Evolutionary conservation across 2,888 invertebrate genomes (phyloP).

Genomic region (Cerceris rybyensis): DNA sequence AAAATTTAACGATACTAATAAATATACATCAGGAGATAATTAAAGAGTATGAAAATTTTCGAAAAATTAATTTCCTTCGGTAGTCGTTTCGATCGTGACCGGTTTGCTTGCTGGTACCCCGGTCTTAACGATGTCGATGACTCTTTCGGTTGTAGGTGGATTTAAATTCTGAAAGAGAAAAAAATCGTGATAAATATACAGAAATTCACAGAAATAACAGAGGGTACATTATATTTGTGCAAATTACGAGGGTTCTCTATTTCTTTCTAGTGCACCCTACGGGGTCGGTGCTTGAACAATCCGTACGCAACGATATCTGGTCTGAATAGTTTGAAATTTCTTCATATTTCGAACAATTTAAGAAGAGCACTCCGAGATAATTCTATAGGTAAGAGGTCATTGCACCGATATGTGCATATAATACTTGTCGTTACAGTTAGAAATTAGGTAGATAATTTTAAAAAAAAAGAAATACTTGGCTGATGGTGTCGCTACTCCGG

Average conservation of each 20-base stretch:
- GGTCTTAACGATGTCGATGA: slow-evolving; percentile 76
- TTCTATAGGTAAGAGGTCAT: slow-evolving; percentile 66
- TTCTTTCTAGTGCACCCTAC: slow-evolving; percentile 77
- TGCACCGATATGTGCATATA: background rate
- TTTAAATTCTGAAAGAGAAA: slow-evolving; percentile 64
- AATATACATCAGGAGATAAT: background rate
- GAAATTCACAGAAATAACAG: slow-evolving; percentile 3
- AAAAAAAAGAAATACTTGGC: slow-evolving; percentile 12
- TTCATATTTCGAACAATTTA: slow-evolving; percentile 60
- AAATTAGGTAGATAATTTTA: background rate
- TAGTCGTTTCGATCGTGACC: slow-evolving; percentile 55
- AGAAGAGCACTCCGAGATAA: slow-evolving; percentile 60
- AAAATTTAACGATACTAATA: background rate
- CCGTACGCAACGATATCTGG: slow-evolving; percentile 74
- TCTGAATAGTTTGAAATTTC: slow-evolving; percentile 68
- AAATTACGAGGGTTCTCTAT: slow-evolving; percentile 41
- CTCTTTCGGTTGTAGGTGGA: slow-evolving; percentile 69
- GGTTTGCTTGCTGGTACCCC: slow-evolving; percentile 73
- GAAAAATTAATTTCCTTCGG: slow-evolving; percentile 27
- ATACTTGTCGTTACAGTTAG: background rate
- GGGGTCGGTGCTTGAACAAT: slow-evolving; percentile 79
- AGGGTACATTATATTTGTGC: background rate
- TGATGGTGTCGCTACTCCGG: slow-evolving; percentile 44
- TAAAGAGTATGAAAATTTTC: background rate
- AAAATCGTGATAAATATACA: background rate